phyloP scores from a whole-genome alignment of 2,888 invertebrate genomes.

The Eristalis tenax region DNA sequence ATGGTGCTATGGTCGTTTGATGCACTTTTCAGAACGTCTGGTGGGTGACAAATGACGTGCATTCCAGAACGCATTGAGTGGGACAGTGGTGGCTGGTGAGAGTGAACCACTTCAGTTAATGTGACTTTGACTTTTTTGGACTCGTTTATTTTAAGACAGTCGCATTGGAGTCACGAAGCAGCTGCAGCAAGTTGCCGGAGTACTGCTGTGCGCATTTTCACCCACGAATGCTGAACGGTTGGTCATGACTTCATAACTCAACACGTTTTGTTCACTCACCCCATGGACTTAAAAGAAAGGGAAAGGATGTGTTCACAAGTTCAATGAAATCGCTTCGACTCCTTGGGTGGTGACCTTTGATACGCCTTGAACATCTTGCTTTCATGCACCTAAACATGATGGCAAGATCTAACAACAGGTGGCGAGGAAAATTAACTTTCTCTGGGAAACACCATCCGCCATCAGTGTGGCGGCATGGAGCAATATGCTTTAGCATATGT shows the following conservation, averaged over 20 bases:
- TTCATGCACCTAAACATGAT: neutral
- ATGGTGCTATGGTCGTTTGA: constrained; percentile 47
- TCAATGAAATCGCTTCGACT: neutral
- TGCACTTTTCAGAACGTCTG: constrained; percentile 42
- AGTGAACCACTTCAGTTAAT: neutral
- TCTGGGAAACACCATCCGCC: neutral
- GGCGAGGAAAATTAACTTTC: neutral
- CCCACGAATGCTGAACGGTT: too few relatives aligned
- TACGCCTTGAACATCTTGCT: neutral
- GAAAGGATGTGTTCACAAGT: neutral
- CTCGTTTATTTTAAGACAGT: too few relatives aligned
- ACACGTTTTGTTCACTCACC: neutral
- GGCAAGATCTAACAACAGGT: neutral
- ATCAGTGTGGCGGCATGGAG: neutral
- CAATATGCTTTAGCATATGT: neutral
- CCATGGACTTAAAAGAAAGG: neutral
- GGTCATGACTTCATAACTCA: neutral
- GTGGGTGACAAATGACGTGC: constrained; percentile 39
- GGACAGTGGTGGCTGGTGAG: neutral
- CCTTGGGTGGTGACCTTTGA: neutral
- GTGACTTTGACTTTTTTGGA: neutral
- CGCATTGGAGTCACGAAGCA: too few relatives aligned
- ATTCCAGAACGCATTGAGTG: constrained; percentile 12
- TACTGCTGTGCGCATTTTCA: too few relatives aligned
- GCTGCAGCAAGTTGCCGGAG: too few relatives aligned